phyloP scores from a whole-genome alignment of 2,888 invertebrate genomes.

The Pandemis heparana region DNA sequence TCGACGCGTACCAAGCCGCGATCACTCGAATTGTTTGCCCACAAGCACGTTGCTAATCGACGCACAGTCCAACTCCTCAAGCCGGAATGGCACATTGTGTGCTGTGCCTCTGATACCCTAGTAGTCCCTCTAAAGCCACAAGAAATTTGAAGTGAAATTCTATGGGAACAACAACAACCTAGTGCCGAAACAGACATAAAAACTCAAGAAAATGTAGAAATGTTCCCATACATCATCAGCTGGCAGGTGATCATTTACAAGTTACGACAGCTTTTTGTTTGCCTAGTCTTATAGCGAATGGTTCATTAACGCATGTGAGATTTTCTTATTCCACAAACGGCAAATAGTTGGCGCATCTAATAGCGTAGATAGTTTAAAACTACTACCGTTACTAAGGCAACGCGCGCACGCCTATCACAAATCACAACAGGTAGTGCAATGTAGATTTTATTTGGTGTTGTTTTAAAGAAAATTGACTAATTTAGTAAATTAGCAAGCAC shows the following conservation, averaged over 20 bases:
- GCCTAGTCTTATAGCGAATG: conserved; percentile 14
- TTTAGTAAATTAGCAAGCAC: conserved; percentile 20
- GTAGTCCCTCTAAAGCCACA: conserved; percentile 37
- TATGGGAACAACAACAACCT: conserved; percentile 52
- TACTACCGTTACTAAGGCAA: conserved; percentile 71
- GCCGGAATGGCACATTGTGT: conserved; percentile 72
- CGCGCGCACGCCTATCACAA: conserved; percentile 59
- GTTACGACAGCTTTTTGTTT: conserved; percentile 28
- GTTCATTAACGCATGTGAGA: conserved; percentile 9
- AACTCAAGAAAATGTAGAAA: conserved; percentile 72
- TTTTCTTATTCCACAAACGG: conserved; percentile 10
- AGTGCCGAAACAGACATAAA: conserved; percentile 52
- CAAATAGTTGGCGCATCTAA: conserved; percentile 36
- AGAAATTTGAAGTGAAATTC: conserved; percentile 43
- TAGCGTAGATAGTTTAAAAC: conserved; percentile 57
- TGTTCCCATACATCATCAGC: conserved; percentile 80
- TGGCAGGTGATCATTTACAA: conserved; percentile 75
- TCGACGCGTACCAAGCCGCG: conserved; percentile 76
- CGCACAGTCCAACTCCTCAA: conserved; percentile 69
- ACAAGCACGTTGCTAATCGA: conserved; percentile 78
- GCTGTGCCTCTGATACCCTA: conserved; percentile 56
- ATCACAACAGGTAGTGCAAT: conserved; percentile 37
- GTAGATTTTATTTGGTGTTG: conserved; percentile 6
- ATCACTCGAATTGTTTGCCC: conserved; percentile 82
- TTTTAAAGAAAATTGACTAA: background rate